These are phyloP conservation scores for Cynaeus angustus DNA, from an alignment of 2,888 invertebrate species.

Conservation along the genomic window DNA sequence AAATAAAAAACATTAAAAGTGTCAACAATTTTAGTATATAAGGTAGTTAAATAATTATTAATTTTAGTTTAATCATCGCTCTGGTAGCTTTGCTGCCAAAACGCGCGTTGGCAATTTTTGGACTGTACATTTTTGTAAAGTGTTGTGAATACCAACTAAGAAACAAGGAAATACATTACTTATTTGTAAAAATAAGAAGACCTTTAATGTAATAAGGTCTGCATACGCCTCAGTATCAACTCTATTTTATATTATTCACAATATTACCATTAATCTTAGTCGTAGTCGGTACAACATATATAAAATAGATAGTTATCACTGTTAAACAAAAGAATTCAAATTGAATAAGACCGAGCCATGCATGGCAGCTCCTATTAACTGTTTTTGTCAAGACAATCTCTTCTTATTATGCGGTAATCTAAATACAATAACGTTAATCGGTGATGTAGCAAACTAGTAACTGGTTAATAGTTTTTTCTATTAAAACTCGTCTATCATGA, in stretches of 20 bases:
- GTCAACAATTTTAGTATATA: no score
- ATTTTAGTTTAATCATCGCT: no score
- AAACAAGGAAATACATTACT: no score
- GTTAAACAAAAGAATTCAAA: slow-evolving; percentile 66
- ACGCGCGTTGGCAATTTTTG: no score
- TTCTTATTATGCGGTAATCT: slow-evolving; percentile 5
- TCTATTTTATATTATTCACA: slow-evolving; percentile 62
- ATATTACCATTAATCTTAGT: slow-evolving; percentile 63
- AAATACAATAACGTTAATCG: slow-evolving; percentile 6
- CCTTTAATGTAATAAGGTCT: slow-evolving; percentile 27
- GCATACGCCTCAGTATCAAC: slow-evolving; percentile 43
- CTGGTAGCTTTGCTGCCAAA: no score
- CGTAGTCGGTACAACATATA: slow-evolving; percentile 62
- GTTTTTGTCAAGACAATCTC: slow-evolving; percentile 18
- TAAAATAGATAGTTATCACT: slow-evolving; percentile 66
- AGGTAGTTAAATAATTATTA: no score
- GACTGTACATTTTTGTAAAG: no score
- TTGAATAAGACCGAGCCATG: slow-evolving; percentile 62
- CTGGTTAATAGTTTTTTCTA: background rate
- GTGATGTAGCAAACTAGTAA: background rate
- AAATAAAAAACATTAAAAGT: no score
- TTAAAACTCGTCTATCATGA: background rate
- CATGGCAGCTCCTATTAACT: slow-evolving; percentile 57
- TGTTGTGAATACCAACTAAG: no score
- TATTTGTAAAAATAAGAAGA: slow-evolving; percentile 45